Base-by-base conservation (phyloP, 2,888 invertebrate species). In the Drosophila histrio region DNA sequence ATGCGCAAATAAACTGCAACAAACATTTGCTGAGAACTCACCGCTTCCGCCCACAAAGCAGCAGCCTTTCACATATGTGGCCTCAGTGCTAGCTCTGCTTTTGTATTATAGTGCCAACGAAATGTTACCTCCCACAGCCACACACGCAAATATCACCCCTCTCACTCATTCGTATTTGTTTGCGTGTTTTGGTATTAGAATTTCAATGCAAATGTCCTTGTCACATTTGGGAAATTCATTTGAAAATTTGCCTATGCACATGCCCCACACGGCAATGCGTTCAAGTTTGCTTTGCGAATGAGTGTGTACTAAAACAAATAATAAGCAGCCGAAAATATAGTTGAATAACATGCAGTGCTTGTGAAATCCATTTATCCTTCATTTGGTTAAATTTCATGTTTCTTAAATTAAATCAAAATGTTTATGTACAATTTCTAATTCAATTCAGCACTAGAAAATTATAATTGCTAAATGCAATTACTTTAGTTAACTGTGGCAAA, bases 141-240 rank as follows among this genome's bases (percentile, higher is more conserved):
- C 30, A 19, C 19, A 32, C 9, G n/a, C n/a, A 34, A 6, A 26
- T 9, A 3, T 3, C 17, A 13, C 17, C 24, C 24, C 13, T 17
- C 19, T 46, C 21, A 13, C 30, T 41, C 36, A 34, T 11, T 32
- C 58, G 47, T 57, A 39, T 30, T 47, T 62, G 52, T 56, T 66
- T 69, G 62, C 52, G 70, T 66, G 64, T 57, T 80, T 71, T 67
- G 68, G 86, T 67, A 74, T 82, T 82, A 65, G 77, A 62, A 80
- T 83, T 84, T 84, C 82, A 73, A 79, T 85, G 85, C 82, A 85
- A 84, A 87, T 85, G 84, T 81, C 84, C 82, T 82, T 82, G 82
- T 86, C 87, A 80, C 82, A 86, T 83, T 86, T 84, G 70, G 82
- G 76, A 71, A 84, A 87, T 79, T 84, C 84, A 87, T 87, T 85